These are phyloP conservation scores for Zoroaster sp. DNA, from an alignment of 53 echinoderm and acorn worm genomes.

Conservation along the genomic window DNA sequence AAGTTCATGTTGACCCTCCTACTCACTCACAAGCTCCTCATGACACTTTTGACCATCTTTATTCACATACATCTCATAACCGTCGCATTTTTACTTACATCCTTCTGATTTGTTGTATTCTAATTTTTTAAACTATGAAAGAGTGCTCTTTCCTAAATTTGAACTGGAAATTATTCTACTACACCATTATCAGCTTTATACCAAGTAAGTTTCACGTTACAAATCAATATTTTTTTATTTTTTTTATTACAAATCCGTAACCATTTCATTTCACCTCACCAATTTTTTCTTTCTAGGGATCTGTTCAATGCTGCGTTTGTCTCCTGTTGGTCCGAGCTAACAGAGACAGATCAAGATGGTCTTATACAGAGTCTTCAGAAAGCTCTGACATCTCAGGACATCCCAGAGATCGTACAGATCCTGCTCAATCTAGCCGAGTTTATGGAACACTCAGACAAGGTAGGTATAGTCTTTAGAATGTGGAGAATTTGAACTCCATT, in stretches of 20 bases:
- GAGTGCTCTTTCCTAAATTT: no score
- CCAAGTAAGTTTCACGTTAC: no score
- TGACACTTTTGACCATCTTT: neutral
- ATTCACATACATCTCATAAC: neutral
- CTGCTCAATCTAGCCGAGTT: conserved; percentile 96
- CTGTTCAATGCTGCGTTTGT: conserved; percentile 98
- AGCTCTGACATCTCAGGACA: conserved; percentile 91
- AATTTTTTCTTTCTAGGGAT: conserved; percentile 57
- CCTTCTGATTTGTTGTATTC: no score
- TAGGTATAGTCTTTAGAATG: neutral
- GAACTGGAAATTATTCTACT: no score
- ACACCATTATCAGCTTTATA: no score
- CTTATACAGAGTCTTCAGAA: conserved; percentile 93
- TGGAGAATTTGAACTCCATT: neutral
- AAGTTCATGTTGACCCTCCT: no score
- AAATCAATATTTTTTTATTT: no score
- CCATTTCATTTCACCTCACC: neutral
- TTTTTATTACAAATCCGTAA: no score
- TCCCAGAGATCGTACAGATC: conserved; percentile 97
- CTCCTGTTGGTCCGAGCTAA: conserved; percentile 97
- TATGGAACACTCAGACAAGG: conserved; percentile 99
- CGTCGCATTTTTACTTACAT: neutral
- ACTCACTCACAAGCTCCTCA: no score
- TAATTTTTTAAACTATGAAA: no score
- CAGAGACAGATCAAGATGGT: conserved; percentile 91